phyloP scores from a whole-genome alignment of 2,888 invertebrate genomes.

The Platycheirus rosarum region DNA sequence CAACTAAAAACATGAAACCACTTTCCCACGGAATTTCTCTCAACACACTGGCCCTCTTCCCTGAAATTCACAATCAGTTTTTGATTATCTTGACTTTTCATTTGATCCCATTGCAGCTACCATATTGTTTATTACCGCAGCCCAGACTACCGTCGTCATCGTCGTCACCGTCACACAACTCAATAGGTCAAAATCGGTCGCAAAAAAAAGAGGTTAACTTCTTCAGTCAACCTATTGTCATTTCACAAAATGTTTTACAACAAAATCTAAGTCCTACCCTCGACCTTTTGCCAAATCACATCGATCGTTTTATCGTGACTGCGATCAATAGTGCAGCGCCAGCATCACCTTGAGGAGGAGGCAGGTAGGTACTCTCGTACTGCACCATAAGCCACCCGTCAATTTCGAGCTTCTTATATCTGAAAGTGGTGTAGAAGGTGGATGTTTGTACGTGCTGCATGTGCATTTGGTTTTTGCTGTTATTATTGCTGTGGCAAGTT shows the following conservation, averaged over 20 bases:
- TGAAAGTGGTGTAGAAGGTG: slow-evolving; percentile 24
- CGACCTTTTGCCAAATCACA: slow-evolving; percentile 73
- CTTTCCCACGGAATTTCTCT: too few species aligned
- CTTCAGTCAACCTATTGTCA: slow-evolving; percentile 65
- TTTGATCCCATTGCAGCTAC: slow-evolving; percentile 28
- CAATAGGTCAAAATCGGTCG: slow-evolving; percentile 59
- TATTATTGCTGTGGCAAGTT: slow-evolving; percentile 13
- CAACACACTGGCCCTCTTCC: background rate
- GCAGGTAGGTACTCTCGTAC: slow-evolving; percentile 10
- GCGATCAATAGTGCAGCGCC: slow-evolving; percentile 71
- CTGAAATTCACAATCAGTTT: slow-evolving; percentile 16
- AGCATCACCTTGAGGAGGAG: slow-evolving; percentile 49
- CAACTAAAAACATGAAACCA: too few species aligned
- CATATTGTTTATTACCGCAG: slow-evolving; percentile 27
- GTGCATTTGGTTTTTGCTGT: slow-evolving; percentile 35
- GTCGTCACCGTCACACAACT: slow-evolving; percentile 31
- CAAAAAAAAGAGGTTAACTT: slow-evolving; percentile 26
- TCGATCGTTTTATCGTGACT: slow-evolving; percentile 72
- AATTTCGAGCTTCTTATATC: slow-evolving; percentile 68
- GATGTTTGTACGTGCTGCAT: slow-evolving; percentile 15
- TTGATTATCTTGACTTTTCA: slow-evolving; percentile 9
- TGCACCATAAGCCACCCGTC: slow-evolving; percentile 67
- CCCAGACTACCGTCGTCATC: background rate
- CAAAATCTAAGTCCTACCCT: slow-evolving; percentile 63
- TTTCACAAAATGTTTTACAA: slow-evolving; percentile 73